phyloP scores from a whole-genome alignment of 2,888 invertebrate species.

The Heliconius charithonia region DNA sequence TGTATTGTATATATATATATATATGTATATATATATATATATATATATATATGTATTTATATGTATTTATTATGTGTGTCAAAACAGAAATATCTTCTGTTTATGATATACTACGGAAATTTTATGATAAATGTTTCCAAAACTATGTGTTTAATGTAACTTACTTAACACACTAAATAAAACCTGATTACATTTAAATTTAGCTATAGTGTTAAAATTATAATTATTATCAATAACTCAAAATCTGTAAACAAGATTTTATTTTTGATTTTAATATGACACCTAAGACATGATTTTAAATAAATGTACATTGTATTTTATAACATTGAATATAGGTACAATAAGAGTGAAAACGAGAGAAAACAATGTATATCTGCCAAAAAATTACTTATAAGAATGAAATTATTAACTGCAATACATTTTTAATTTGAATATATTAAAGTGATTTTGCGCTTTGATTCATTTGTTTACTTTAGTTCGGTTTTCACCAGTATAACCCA shows the following conservation, averaged over 20 bases:
- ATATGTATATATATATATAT: too few relatives aligned
- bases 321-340: neutral
- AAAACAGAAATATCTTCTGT: too few relatives aligned
- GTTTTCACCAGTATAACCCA: too few relatives aligned
- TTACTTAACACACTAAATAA: slow-evolving; percentile 21
- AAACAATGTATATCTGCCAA: too few relatives aligned
- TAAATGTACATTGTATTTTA: neutral
- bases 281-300: neutral
- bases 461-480: neutral
- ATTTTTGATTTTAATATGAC: neutral
- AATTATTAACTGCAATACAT: neutral
- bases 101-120: too few relatives aligned
- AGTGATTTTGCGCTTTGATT: too few relatives aligned
- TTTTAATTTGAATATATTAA: neutral
- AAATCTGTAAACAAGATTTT: neutral
- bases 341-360: too few relatives aligned
- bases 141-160: slow-evolving; percentile 30
- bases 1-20: too few relatives aligned
- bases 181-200: neutral
- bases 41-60: slow-evolving; percentile 6
- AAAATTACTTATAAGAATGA: neutral
- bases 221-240: neutral
- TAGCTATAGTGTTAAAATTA: neutral
- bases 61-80: too few relatives aligned
- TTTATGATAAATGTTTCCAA: too few relatives aligned